These are phyloP conservation scores for Desmodus rotundus DNA, from an alignment of 2,113 vertebrate genomes.

Conservation along the genomic window DNA sequence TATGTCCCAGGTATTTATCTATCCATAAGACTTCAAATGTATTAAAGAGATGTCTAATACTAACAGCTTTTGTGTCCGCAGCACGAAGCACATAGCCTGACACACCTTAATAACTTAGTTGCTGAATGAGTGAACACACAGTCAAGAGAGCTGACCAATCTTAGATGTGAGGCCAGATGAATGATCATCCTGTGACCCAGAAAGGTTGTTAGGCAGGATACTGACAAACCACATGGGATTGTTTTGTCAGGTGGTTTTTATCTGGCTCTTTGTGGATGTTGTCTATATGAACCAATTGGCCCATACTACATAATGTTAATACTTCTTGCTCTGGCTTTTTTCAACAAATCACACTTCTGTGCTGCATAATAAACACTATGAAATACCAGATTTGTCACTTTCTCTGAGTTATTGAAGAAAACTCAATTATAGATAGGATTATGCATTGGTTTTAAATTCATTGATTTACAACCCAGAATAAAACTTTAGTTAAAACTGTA, in stretches of 20 bases:
- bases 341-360: neutral
- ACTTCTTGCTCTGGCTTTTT: neutral
- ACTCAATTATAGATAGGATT: neutral
- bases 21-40: neutral
- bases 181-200: neutral
- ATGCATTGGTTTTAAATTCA: neutral
- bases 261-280: neutral
- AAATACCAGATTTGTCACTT: neutral
- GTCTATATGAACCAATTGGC: neutral
- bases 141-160: neutral
- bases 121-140: neutral
- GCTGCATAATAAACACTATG: neutral
- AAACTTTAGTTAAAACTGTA: constrained; percentile 23
- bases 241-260: neutral
- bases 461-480: constrained; percentile 23
- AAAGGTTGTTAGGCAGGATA: neutral
- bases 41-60: neutral
- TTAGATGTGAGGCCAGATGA: neutral
- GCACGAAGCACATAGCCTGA: neutral
- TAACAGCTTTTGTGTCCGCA: neutral
- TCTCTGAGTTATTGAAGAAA: constrained; percentile 36
- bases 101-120: neutral
- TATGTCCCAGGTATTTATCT: neutral
- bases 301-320: neutral
- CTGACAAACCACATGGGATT: neutral